phyloP scores from a whole-genome alignment of 2,797 vertebrate species.

The Silurus lanzhouensis region DNA sequence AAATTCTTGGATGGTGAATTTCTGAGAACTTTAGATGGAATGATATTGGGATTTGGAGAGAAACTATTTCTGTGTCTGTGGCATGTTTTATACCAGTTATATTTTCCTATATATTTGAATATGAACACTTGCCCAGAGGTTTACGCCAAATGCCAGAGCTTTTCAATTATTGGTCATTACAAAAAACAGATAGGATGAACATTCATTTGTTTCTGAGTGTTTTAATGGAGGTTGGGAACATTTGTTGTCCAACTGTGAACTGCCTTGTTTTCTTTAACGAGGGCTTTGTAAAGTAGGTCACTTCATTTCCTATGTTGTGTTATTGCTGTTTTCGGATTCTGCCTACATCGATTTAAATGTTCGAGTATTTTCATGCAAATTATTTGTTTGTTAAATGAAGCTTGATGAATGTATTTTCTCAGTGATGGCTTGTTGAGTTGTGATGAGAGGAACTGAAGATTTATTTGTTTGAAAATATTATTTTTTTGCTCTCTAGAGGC shows the following conservation, averaged over 20 bases:
- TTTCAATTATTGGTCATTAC: conserved; percentile 12
- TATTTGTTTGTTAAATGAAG: conserved; percentile 35
- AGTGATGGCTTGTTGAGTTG: conserved; percentile 51
- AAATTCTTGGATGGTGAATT: background rate
- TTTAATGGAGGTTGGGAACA: conserved; percentile 15
- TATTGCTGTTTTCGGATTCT: conserved; percentile 64
- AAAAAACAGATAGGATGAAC: background rate
- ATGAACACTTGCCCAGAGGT: background rate
- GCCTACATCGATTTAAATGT: conserved; percentile 64
- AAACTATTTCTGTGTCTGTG: background rate
- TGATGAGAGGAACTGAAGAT: background rate
- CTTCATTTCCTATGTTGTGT: conserved; percentile 64
- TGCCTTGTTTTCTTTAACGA: conserved; percentile 63
- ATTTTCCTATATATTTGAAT: background rate
- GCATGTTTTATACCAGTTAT: background rate
- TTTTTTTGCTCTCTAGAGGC: background rate
- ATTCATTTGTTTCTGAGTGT: conserved; percentile 20
- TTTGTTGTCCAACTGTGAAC: conserved; percentile 27
- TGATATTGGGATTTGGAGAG: background rate
- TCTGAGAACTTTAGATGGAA: background rate
- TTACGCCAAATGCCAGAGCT: background rate
- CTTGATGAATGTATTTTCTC: conserved; percentile 75
- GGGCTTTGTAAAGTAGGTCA: conserved; percentile 78
- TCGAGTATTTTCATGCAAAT: conserved; percentile 72
- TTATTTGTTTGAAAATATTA: conserved; percentile 28